These are phyloP conservation scores for Oenanthe oenanthe DNA, from an alignment of 2,113 vertebrate species.

Conservation along the genomic window DNA sequence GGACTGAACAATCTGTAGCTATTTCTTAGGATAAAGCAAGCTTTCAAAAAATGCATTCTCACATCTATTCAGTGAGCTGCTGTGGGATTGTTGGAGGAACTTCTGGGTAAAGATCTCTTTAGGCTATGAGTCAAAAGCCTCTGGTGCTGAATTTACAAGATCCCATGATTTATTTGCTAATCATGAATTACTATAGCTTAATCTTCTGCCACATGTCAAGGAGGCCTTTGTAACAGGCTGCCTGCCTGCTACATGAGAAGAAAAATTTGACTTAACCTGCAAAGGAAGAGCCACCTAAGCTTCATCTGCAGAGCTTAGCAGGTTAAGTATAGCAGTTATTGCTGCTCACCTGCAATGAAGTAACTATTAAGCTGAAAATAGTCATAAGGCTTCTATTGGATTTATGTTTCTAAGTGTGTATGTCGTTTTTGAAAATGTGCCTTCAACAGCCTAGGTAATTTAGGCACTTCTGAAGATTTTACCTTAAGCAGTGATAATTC, in stretches of 20 bases:
- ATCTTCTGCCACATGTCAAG: not conserved
- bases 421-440: not conserved
- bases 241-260: not conserved
- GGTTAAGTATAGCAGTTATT: not conserved
- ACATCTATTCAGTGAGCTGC: not conserved
- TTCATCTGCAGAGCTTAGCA: not conserved
- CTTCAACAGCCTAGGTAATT: not conserved
- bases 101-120: not conserved
- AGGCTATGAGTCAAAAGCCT: not conserved
- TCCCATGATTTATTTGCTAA: not conserved
- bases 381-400: not conserved
- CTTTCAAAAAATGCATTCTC: not conserved
- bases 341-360: not conserved
- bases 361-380: not conserved
- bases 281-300: not conserved
- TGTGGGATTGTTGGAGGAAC: not conserved
- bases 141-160: not conserved
- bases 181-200: not conserved
- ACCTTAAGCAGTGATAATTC: not conserved
- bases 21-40: not conserved
- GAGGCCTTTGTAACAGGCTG: not conserved
- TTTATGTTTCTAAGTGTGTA: not conserved
- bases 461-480: not conserved
- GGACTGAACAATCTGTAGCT: not conserved
- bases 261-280: not conserved